These are phyloP conservation scores for Rhynchotus rufescens DNA, from an alignment of 2,797 vertebrate species.

Conservation along the genomic window DNA sequence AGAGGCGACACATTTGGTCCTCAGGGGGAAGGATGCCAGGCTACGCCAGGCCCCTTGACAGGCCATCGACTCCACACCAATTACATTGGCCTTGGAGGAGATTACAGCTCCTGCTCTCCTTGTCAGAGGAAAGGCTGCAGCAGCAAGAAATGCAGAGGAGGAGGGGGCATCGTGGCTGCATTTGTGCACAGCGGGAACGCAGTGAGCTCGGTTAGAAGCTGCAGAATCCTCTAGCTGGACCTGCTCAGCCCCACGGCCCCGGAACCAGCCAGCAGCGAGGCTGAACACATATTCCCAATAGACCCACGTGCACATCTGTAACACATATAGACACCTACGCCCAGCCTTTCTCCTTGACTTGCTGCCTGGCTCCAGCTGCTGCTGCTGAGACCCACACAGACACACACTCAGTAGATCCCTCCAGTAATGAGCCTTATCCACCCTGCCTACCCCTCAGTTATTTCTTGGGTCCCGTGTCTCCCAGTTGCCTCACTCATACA, in stretches of 20 bases:
- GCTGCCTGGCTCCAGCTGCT: not conserved
- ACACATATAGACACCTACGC: too few relatives aligned
- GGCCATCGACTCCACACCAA: not conserved
- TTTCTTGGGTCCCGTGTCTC: not conserved
- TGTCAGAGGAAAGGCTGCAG: not conserved
- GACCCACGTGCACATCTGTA: rapidly evolving
- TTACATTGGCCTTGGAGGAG: not conserved
- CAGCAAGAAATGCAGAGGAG: not conserved
- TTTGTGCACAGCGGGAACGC: not conserved
- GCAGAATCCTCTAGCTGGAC: not conserved
- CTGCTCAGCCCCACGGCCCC: not conserved
- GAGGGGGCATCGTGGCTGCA: not conserved
- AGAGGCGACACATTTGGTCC: not conserved
- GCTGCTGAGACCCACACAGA: not conserved
- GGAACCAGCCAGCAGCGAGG: not conserved
- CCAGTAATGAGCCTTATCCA: not conserved
- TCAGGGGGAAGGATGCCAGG: not conserved
- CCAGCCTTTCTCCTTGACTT: not conserved
- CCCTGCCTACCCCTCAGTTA: not conserved
- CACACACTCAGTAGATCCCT: not conserved
- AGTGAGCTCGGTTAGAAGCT: rapidly evolving
- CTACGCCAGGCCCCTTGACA: not conserved
- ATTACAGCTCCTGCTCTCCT: not conserved
- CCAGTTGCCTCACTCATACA: not conserved
- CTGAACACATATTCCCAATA: not conserved